Percentiles rank a stretch among this genome's conserved stretches.
These are phyloP conservation scores for Chydorus sphaericus DNA, from an alignment of 2,888 invertebrate genomes.

Conservation along the genomic window DNA sequence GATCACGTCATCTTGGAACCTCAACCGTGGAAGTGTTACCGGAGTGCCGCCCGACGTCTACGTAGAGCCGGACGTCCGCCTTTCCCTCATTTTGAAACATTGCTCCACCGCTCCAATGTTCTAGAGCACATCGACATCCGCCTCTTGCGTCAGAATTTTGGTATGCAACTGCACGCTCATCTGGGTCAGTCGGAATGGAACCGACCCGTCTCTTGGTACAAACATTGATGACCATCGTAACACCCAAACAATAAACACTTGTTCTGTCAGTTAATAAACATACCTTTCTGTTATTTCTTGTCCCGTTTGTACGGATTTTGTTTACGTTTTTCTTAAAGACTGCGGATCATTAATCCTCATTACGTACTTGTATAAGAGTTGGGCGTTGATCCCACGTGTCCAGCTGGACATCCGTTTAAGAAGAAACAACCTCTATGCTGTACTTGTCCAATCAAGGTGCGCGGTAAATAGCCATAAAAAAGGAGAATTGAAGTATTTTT, in stretches of 20 bases:
- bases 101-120: conserved; percentile 46
- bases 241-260: too few species aligned
- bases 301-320: too few species aligned
- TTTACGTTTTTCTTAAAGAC: too few species aligned
- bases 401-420: too few species aligned
- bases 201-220: conserved; percentile 12
- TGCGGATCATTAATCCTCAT: too few species aligned
- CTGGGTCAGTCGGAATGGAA: conserved; percentile 15
- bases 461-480: neutral
- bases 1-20: conserved; percentile 57
- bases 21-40: conserved; percentile 74
- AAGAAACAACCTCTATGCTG: too few species aligned
- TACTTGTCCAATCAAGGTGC: too few species aligned
- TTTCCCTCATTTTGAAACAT: conserved; percentile 43
- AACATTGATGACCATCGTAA: too few species aligned
- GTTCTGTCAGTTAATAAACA: too few species aligned
- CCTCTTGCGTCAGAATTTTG: conserved; percentile 33
- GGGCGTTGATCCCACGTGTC: too few species aligned
- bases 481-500: neutral
- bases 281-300: too few species aligned
- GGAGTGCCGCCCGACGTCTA: conserved; percentile 53
- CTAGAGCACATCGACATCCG: conserved; percentile 44
- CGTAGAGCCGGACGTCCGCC: conserved; percentile 41
- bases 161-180: conserved; percentile 3
- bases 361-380: too few species aligned